A percentile compares a stretch with the other conserved stretches of the same genome.
Evolutionary conservation across 1,140 invertebrate species (phyloP).

Genomic region (Trachymyrmex septentrionalis): DNA sequence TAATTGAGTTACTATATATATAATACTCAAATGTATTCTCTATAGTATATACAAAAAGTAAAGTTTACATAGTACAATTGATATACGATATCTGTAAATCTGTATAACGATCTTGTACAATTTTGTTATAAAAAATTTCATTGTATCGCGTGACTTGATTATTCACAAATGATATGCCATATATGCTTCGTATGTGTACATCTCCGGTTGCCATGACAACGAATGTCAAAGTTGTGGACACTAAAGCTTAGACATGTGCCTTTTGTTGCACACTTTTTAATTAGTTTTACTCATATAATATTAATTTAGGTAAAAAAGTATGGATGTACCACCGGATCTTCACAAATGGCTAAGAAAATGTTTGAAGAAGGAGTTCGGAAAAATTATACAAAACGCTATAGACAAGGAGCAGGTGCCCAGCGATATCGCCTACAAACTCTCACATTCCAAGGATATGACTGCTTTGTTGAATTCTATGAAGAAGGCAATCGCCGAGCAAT

Average conservation of each 20-base stretch:
- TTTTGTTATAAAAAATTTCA: conserved; percentile 55
- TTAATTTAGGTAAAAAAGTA: conserved; percentile 52
- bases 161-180: conserved; percentile 9
- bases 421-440: conserved; percentile 78
- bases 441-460: conserved; percentile 80
- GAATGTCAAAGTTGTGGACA: conserved; percentile 69
- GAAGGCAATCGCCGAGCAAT: conserved; percentile 71
- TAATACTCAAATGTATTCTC: conserved; percentile 48
- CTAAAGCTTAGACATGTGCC: conserved; percentile 5
- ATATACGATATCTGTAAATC: conserved; percentile 21
- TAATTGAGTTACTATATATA: conserved; percentile 15
- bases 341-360: conserved; percentile 81
- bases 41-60: no score
- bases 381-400: conserved; percentile 76
- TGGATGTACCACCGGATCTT: conserved; percentile 79
- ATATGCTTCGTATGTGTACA: neutral
- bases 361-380: conserved; percentile 81
- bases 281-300: conserved; percentile 6
- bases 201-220: conserved; percentile 71
- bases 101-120: conserved; percentile 30
- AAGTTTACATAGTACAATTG: conserved; percentile 43
- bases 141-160: conserved; percentile 28
- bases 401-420: conserved; percentile 70
- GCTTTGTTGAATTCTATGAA: conserved; percentile 76
- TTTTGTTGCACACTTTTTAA: neutral